These are phyloP conservation scores for Blastomussa wellsi DNA, from an alignment of 92 coral and sea anemone species.

Conservation along the genomic window DNA sequence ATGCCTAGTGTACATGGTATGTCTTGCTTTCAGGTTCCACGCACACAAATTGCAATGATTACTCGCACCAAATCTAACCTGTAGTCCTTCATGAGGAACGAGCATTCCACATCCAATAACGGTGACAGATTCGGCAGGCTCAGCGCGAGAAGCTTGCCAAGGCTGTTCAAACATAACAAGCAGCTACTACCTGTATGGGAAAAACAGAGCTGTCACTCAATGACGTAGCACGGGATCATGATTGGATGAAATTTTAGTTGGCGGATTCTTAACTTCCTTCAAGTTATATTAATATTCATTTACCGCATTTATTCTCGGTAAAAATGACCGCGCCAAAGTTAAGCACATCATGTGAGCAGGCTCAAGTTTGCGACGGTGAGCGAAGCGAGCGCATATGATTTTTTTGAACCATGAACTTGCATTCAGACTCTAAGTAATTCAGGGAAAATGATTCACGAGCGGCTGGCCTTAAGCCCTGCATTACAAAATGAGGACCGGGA, in stretches of 20 bases:
- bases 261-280: neutral
- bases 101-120: conserved; percentile 79
- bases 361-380: neutral
- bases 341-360: no score
- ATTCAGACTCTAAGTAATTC: no score
- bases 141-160: conserved; percentile 80
- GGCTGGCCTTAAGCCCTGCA: no score
- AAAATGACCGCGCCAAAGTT: no score
- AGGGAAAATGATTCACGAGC: no score
- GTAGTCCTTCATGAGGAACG: conserved; percentile 81
- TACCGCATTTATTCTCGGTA: no score
- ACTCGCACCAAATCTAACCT: conserved; percentile 37
- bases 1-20: no score
- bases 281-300: no score
- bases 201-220: neutral
- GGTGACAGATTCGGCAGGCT: conserved; percentile 87
- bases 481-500: no score
- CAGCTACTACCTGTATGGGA: conserved; percentile 81
- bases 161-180: conserved; percentile 80
- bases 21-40: no score
- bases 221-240: neutral
- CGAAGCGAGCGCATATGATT: no score
- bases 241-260: neutral
- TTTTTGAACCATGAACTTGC: no score
- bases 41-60: neutral